Evolutionary conservation across 2,888 invertebrate genomes (phyloP).

Genomic region (Elegia similella): DNA sequence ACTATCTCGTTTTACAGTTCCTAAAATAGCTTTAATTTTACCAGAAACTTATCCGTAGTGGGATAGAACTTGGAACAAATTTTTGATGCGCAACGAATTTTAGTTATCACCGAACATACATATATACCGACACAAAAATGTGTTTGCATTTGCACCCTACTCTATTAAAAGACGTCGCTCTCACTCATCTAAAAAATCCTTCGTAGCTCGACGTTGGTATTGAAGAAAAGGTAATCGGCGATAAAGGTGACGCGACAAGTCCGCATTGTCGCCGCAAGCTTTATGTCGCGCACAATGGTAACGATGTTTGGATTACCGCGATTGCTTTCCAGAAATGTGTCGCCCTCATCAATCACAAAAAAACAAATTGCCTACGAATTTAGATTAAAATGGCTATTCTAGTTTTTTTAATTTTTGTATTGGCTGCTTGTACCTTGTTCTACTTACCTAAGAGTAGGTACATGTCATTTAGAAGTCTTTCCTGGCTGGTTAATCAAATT

Average conservation of each 20-base stretch:
- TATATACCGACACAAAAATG: too few relatives aligned
- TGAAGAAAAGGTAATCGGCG: conserved; percentile 76
- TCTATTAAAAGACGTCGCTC: conserved; percentile 8
- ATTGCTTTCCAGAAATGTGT: conserved; percentile 1
- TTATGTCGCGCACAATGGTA: conserved; percentile 17
- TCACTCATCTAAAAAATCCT: neutral
- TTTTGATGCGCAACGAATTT: too few relatives aligned
- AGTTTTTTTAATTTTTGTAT: neutral
- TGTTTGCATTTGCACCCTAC: too few relatives aligned
- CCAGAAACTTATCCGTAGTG: too few relatives aligned
- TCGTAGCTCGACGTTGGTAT: conserved; percentile 45
- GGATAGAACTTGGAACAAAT: too few relatives aligned
- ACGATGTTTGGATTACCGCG: conserved; percentile 16
- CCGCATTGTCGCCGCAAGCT: conserved; percentile 41
- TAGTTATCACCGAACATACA: too few relatives aligned
- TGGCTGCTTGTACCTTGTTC: neutral
- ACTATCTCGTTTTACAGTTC: too few relatives aligned
- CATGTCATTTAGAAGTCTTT: too few relatives aligned
- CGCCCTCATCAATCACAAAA: conserved; percentile 8
- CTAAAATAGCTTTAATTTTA: too few relatives aligned
- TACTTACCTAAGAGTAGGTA: too few relatives aligned
- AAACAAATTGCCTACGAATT: neutral
- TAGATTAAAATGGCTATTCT: neutral
- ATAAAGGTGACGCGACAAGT: conserved; percentile 73
- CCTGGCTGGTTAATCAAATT: too few relatives aligned